Evolutionary conservation across 1,140 invertebrate species (phyloP).

Genomic region (Battus philenor): DNA sequence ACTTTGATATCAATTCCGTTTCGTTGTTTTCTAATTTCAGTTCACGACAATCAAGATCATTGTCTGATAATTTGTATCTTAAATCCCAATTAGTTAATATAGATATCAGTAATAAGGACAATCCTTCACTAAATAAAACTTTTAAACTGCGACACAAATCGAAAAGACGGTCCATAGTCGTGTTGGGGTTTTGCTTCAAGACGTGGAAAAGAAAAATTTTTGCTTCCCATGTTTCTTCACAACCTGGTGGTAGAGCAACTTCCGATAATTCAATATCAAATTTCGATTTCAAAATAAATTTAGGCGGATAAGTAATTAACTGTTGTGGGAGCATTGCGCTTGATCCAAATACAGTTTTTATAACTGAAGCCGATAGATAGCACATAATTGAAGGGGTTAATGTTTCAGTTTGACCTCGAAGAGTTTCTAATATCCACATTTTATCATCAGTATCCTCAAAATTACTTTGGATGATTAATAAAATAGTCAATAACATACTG

Average conservation of each 20-base stretch:
- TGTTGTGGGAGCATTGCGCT: conserved; percentile 36
- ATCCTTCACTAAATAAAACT: conserved; percentile 57
- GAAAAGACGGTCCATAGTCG: conserved; percentile 39
- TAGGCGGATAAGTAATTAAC: conserved; percentile 45
- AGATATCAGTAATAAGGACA: conserved; percentile 65
- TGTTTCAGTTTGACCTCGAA: conserved; percentile 49
- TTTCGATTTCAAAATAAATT: conserved; percentile 55
- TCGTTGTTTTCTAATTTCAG: conserved; percentile 44
- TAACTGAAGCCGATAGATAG: conserved; percentile 41
- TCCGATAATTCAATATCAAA: conserved; percentile 64
- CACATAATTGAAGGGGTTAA: conserved; percentile 36
- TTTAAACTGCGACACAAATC: conserved; percentile 63
- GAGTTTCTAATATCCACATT: conserved; percentile 43
- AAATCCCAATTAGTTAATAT: conserved; percentile 62
- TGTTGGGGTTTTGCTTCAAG: conserved; percentile 49
- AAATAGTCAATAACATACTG: conserved; percentile 45
- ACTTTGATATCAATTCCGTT: conserved; percentile 42
- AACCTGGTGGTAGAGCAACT: conserved; percentile 52
- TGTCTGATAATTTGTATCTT: conserved; percentile 52
- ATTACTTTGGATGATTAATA: conserved; percentile 43
- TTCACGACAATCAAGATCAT: conserved; percentile 46
- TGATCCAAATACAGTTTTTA: conserved; percentile 44
- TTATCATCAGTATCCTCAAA: conserved; percentile 30
- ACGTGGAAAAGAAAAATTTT: conserved; percentile 62
- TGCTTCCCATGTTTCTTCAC: conserved; percentile 65